These are phyloP conservation scores for Hylyphantes graminicola DNA, from an alignment of 1,140 invertebrate species.

Conservation along the genomic window DNA sequence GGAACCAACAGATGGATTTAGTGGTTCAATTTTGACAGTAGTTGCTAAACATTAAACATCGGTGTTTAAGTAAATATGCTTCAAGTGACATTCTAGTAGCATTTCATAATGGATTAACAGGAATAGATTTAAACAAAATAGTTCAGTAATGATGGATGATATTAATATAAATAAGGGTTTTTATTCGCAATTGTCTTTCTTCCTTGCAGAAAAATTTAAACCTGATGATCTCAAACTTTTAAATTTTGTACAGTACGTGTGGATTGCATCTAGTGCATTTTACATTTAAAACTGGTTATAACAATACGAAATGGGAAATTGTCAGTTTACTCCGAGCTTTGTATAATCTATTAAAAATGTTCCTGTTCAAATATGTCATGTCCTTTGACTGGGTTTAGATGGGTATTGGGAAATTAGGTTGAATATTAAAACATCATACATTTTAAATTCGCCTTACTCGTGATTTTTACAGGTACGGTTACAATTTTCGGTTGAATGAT, in stretches of 20 bases:
- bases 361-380: neutral
- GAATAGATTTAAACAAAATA: neutral
- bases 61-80: neutral
- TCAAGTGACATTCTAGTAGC: neutral
- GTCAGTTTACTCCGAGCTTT: neutral
- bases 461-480: too few species aligned
- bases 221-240: neutral
- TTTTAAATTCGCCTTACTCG: too few species aligned
- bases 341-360: slow-evolving; percentile 11
- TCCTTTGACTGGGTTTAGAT: too few species aligned
- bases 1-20: neutral
- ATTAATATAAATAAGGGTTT: neutral
- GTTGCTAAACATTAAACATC: neutral
- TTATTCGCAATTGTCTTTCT: too few species aligned
- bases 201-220: neutral
- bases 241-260: slow-evolving; percentile 15
- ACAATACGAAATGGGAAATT: neutral
- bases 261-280: neutral
- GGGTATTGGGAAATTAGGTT: too few species aligned
- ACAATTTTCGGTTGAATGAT: too few species aligned
- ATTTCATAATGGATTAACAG: neutral
- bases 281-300: neutral
- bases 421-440: too few species aligned
- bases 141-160: slow-evolving; percentile 11
- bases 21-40: neutral